Conservation (phyloP, 2,113 vertebrate genomes). For the Silurus glanis region DNA sequence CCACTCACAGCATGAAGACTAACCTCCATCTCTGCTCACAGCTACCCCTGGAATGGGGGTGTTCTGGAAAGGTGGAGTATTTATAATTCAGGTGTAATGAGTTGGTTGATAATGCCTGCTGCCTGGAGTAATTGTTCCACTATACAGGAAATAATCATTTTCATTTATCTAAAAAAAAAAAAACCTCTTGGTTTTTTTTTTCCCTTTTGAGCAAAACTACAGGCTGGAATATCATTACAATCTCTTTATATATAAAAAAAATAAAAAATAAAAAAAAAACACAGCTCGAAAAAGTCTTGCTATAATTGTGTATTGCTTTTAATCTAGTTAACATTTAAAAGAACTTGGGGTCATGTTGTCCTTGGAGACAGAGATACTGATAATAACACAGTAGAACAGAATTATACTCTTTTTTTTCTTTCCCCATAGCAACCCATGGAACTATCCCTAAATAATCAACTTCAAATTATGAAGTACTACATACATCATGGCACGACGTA, state of each 20-base stretch:
- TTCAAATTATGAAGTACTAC: not conserved
- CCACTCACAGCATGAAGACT: constrained; percentile 26
- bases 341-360: constrained; percentile 7
- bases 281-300: not conserved
- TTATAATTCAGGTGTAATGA: constrained; percentile 29
- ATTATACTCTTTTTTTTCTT: not conserved
- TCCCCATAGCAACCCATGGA: not conserved
- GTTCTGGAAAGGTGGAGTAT: not conserved
- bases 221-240: not conserved
- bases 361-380: not conserved
- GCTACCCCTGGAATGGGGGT: constrained; percentile 5
- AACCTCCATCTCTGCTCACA: constrained; percentile 6
- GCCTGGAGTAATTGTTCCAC: constrained; percentile 26
- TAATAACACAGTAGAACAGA: not conserved
- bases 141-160: constrained; percentile 33
- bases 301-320: not conserved
- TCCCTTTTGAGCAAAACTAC: constrained; percentile 1
- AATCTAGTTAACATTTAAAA: constrained; percentile 16
- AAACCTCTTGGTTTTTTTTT: not conserved
- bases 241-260: not conserved
- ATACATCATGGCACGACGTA: not conserved
- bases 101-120: constrained; percentile 27
- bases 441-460: not conserved
- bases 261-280: not conserved
- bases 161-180: constrained; percentile 21